phyloP scores from a whole-genome alignment of 2,797 vertebrate species.

The Pseudochirops cupreus region DNA sequence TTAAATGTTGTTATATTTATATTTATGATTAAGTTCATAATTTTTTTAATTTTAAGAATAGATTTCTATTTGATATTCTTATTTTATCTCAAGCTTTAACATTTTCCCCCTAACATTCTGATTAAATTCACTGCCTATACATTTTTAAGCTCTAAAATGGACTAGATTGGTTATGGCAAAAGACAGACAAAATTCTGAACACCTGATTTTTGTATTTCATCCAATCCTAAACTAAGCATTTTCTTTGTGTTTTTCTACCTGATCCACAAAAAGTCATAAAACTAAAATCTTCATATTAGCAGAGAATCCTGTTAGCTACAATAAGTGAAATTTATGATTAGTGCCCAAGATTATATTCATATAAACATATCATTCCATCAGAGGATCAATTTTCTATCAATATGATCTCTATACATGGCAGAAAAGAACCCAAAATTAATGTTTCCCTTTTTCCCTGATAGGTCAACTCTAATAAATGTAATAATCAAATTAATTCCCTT shows the following conservation, averaged over 20 bases:
- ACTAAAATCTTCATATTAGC: background rate
- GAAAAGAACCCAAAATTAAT: background rate
- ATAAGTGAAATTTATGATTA: background rate
- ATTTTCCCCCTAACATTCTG: background rate
- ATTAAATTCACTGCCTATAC: background rate
- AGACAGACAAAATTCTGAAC: background rate
- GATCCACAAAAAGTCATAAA: background rate
- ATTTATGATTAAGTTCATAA: background rate
- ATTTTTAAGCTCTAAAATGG: accelerated
- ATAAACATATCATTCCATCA: background rate
- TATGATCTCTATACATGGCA: background rate
- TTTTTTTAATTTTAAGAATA: slow-evolving; percentile 19
- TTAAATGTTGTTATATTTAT: too few species aligned
- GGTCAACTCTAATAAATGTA: slow-evolving; percentile 19
- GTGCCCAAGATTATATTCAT: background rate
- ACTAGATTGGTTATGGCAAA: background rate
- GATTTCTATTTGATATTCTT: background rate
- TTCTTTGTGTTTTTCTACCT: background rate
- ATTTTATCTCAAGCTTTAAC: slow-evolving; percentile 12
- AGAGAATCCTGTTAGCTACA: background rate
- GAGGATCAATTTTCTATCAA: background rate
- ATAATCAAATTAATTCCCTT: slow-evolving; percentile 68
- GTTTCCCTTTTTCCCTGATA: background rate
- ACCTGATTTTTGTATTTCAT: background rate
- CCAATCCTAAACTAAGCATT: background rate